Conservation (phyloP, 2,888 invertebrate species). For the Microctonus brassicae region DNA sequence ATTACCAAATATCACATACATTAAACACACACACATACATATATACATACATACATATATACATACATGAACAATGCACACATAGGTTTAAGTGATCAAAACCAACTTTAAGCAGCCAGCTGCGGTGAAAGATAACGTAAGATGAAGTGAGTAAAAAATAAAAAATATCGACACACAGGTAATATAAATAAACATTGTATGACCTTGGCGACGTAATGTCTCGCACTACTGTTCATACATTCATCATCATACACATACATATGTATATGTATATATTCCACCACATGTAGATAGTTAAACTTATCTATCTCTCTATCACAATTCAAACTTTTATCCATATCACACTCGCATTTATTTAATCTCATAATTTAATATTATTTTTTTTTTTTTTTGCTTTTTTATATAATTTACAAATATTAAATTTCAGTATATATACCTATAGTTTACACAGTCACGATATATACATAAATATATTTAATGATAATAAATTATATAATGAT, state of each 20-base stretch:
- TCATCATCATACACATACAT: background rate
- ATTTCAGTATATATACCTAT: too few relatives aligned
- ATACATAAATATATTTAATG: too few relatives aligned
- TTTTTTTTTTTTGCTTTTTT: background rate
- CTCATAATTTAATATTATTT: background rate
- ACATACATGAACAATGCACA: too few relatives aligned
- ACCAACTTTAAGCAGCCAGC: background rate
- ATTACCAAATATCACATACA: background rate
- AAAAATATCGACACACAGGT: background rate
- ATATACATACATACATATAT: slow-evolving; percentile 1
- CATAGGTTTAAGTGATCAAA: background rate
- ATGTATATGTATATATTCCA: background rate
- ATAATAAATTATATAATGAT: too few relatives aligned
- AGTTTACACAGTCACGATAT: too few relatives aligned
- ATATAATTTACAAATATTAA: too few relatives aligned
- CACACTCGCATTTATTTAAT: background rate
- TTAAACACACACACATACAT: background rate
- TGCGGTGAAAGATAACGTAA: background rate
- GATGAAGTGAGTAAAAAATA: background rate
- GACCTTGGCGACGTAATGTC: slow-evolving; percentile 11
- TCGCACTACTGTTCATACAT: background rate
- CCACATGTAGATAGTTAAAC: background rate
- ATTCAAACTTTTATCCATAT: background rate
- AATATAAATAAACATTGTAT: slow-evolving; percentile 5
- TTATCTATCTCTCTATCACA: background rate